Percentiles rank a stretch among this genome's conserved stretches.
These are phyloP conservation scores for Lota lota DNA, from an alignment of 2,113 vertebrate species.

Conservation along the genomic window DNA sequence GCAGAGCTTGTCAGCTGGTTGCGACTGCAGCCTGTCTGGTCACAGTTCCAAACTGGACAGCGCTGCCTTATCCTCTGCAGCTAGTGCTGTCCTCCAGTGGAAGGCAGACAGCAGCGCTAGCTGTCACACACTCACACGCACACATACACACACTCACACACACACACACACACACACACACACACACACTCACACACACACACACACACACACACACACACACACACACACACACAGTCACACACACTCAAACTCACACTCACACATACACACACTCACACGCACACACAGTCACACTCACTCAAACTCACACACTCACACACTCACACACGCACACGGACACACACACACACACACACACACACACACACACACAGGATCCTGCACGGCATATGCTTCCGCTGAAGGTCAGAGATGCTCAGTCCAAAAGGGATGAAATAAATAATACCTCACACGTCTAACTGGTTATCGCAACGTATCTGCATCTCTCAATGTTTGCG, in stretches of 20 bases:
- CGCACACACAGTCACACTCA: too few relatives aligned
- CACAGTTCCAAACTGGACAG: conserved; percentile 67
- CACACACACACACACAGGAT: conserved; percentile 13
- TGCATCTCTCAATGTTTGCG: conserved; percentile 15
- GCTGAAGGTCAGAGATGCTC: conserved; percentile 71
- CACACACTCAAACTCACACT: background rate
- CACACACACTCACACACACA: too few relatives aligned
- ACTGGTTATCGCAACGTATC: conserved; percentile 31
- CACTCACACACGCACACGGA: too few relatives aligned
- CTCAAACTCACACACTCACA: too few relatives aligned
- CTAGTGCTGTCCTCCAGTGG: conserved; percentile 46
- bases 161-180: too few relatives aligned
- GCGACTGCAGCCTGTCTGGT: conserved; percentile 66
- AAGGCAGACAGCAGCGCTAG: conserved; percentile 44
- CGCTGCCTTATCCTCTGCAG: conserved; percentile 63
- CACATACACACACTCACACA: background rate
- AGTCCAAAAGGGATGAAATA: conserved; percentile 63
- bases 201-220: too few relatives aligned
- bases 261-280: conserved; percentile 12
- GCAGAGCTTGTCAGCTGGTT: conserved; percentile 69
- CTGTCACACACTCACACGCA: conserved; percentile 35
- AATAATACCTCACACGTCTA: conserved; percentile 51
- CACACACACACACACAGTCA: conserved; percentile 42
- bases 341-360: too few relatives aligned
- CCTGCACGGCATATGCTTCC: conserved; percentile 69